Conservation (phyloP, 2,797 vertebrate species). For the Gallinago nigripennis region DNA sequence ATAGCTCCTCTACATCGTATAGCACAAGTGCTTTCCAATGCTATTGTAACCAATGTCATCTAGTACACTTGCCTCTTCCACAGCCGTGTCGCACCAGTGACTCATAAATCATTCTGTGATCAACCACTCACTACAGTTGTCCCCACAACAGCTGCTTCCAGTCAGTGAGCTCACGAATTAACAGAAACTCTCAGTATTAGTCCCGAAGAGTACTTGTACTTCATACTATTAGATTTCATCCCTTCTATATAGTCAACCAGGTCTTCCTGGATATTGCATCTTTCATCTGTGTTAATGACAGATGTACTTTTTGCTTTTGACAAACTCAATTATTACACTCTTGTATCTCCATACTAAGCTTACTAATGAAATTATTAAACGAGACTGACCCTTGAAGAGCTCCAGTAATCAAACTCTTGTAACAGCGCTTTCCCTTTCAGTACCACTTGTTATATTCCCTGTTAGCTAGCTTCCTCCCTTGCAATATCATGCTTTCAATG, state of each 20-base stretch:
- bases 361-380: neutral
- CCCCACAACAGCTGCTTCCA: neutral
- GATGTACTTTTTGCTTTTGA: fast-evolving
- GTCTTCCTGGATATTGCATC: neutral
- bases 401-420: fast-evolving
- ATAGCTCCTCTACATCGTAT: neutral
- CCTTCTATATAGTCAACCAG: neutral
- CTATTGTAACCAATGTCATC: neutral
- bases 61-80: neutral
- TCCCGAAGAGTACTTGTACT: neutral
- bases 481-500: neutral
- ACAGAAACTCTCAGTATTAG: neutral
- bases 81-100: neutral
- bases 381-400: neutral
- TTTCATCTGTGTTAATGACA: fast-evolving
- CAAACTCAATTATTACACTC: neutral
- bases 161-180: neutral
- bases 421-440: neutral
- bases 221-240: neutral
- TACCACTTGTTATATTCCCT: neutral
- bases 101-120: neutral
- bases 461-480: neutral
- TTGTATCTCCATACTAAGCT: neutral
- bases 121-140: neutral
- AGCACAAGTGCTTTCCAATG: neutral